Evolutionary conservation across 2,888 invertebrate species (phyloP).

Genomic region (Caenorhabditis sp.): DNA sequence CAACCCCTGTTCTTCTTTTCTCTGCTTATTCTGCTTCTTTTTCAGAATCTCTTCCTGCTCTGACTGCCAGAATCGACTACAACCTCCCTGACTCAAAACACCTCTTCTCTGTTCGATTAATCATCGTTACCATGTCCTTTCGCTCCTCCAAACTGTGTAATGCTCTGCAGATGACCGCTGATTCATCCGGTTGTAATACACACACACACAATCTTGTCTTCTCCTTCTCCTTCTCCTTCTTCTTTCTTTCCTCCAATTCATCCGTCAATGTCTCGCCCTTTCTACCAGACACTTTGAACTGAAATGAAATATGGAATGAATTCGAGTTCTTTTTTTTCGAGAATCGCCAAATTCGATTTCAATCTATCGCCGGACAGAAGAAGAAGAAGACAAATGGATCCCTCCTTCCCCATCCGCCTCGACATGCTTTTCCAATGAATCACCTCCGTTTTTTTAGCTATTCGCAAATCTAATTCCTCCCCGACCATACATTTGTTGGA

Average conservation of each 20-base stretch:
- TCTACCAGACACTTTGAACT: background rate
- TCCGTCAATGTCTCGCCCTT: conserved; percentile 23
- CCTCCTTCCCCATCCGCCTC: background rate
- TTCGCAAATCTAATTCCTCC: background rate
- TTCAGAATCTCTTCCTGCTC: background rate
- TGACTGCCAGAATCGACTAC: background rate
- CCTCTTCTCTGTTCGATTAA: conserved; percentile 27
- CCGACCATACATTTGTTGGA: conserved; percentile 3
- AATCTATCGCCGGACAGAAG: background rate
- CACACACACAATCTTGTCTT: conserved; percentile 32
- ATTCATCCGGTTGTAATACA: conserved; percentile 50
- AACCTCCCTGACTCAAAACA: conserved; percentile 8
- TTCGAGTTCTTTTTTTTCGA: conserved; percentile 4
- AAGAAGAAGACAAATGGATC: background rate
- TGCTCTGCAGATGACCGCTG: conserved; percentile 40
- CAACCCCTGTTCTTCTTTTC: conserved; percentile 17
- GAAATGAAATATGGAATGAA: conserved; percentile 8
- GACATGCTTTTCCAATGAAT: conserved; percentile 25
- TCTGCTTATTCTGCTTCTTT: background rate
- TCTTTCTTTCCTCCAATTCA: conserved; percentile 53
- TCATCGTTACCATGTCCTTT: conserved; percentile 43
- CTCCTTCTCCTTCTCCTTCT: no score
- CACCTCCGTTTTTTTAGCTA: conserved; percentile 1
- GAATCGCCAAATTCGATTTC: background rate
- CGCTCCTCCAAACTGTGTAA: conserved; percentile 11